These are phyloP conservation scores for Diloba caeruleocephala DNA, from an alignment of 2,888 invertebrate species.

Conservation along the genomic window DNA sequence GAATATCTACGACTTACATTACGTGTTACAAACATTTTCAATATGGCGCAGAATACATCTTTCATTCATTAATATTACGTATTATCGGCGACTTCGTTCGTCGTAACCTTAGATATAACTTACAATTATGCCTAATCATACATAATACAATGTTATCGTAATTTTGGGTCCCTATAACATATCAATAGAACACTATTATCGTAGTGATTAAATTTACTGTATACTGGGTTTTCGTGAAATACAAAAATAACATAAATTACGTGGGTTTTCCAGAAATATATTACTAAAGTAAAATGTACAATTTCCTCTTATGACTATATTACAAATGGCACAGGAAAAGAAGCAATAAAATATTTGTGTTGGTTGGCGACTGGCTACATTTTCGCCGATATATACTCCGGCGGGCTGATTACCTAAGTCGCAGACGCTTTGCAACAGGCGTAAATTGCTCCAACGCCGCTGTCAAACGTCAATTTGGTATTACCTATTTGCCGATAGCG, in stretches of 20 bases:
- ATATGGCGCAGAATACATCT: constrained; percentile 45
- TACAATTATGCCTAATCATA: constrained; percentile 28
- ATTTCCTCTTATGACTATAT: constrained; percentile 45
- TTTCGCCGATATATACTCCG: neutral
- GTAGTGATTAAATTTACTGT: constrained; percentile 32
- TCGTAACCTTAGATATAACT: constrained; percentile 27
- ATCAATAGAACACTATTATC: constrained; percentile 37
- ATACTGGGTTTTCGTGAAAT: constrained; percentile 28
- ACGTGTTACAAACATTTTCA: constrained; percentile 20
- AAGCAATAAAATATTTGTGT: constrained; percentile 42
- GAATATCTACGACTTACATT: constrained; percentile 13
- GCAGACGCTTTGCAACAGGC: too few species aligned
- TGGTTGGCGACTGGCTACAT: constrained; percentile 18
- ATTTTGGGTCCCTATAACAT: constrained; percentile 57
- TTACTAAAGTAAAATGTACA: constrained; percentile 49
- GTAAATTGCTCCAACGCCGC: too few species aligned
- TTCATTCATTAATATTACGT: constrained; percentile 40
- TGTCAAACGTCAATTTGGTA: too few species aligned
- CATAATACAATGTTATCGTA: constrained; percentile 38
- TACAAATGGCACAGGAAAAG: constrained; percentile 68
- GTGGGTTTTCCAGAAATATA: constrained; percentile 31
- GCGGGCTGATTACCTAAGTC: too few species aligned
- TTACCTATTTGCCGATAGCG: too few species aligned
- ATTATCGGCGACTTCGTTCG: constrained; percentile 27
- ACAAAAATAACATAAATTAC: constrained; percentile 38